These are phyloP conservation scores for Corbicula japonica DNA, from an alignment of 2,888 invertebrate genomes.

Conservation along the genomic window DNA sequence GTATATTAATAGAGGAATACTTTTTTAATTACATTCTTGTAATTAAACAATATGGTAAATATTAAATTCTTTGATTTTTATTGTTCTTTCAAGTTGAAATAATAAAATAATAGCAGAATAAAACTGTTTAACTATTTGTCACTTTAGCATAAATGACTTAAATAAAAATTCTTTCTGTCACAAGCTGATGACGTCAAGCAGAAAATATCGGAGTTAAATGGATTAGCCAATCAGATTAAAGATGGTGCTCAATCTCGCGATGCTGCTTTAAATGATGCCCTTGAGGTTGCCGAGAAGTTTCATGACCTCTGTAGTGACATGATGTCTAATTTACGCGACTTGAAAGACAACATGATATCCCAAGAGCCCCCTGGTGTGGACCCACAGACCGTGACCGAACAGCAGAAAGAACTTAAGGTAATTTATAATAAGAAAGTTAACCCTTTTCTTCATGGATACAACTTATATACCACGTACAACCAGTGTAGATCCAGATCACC, in stretches of 20 bases:
- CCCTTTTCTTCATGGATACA: too few species aligned
- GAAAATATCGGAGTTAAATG: slow-evolving; percentile 81
- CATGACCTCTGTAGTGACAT: slow-evolving; percentile 81
- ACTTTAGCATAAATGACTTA: too few species aligned
- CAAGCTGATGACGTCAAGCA: slow-evolving; percentile 83
- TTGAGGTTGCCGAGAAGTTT: slow-evolving; percentile 82
- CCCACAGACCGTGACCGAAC: slow-evolving; percentile 83
- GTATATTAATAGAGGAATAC: too few species aligned
- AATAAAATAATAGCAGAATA: too few species aligned
- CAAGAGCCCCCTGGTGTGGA: slow-evolving; percentile 85
- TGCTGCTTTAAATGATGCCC: slow-evolving; percentile 77
- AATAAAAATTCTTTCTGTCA: too few species aligned
- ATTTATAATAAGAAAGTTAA: not conserved
- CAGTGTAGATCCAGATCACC: too few species aligned
- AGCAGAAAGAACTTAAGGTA: slow-evolving; percentile 85
- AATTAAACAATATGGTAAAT: too few species aligned
- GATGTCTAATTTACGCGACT: slow-evolving; percentile 82
- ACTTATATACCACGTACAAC: too few species aligned
- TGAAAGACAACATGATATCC: slow-evolving; percentile 84
- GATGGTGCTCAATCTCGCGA: slow-evolving; percentile 75
- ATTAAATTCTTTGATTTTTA: too few species aligned
- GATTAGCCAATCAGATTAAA: slow-evolving; percentile 75
- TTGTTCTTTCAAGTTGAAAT: too few species aligned
- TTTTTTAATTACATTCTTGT: too few species aligned
- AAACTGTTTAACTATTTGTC: too few species aligned